Base-by-base conservation (phyloP, 2,888 invertebrate genomes). In the Caenorhabditis doughertyi region DNA sequence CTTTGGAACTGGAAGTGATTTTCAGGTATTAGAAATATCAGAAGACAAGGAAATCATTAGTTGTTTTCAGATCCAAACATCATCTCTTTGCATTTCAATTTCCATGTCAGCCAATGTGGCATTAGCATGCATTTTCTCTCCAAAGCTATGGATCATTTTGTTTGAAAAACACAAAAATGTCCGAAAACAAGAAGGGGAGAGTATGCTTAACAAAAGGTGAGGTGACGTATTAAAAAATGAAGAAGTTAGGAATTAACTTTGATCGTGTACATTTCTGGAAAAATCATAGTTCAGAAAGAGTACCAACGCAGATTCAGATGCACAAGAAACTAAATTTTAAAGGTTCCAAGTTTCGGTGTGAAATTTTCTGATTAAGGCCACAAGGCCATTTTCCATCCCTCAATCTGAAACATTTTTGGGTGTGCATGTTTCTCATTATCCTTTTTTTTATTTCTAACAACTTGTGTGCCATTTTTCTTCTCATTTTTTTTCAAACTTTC, bases 1-100 rank as follows among this genome's bases (percentile, higher is more conserved):
- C 92, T 95, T 95, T 89, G 95, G 95, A 60, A 95, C 95, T 9
- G 94, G 95, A 87, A 95, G 95, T 91, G 95, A 95, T 84, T 95
- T 95, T 90, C 94, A 95, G 94, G 95, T 95, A 11, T 7, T 3
- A 27, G 23, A 25, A 9, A 11, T 35, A 8, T 7, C 16, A 44
- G 8, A 13, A 47, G 9, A 35, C 3, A 25, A 18, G 16, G 18
- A 32, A 25, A 16, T 32, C 1, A n/a, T 5, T 8, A n/a, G n/a
- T n/a, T 21, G 18, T 16, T 81, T 88, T 72, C 92, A 94, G 94
- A 94, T 94, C 65, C 95, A 95, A 92, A 94, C 94, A 67, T 94
- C 95, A 13, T 95, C 95, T 0, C 92, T 95, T 29, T 95, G 95
- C 92, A 94, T 95, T 88, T 94, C 95, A 47, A 94, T 95, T 56